phyloP scores from a whole-genome alignment of 1,140 invertebrate species.

The Hyposmocoma kahamanoa region DNA sequence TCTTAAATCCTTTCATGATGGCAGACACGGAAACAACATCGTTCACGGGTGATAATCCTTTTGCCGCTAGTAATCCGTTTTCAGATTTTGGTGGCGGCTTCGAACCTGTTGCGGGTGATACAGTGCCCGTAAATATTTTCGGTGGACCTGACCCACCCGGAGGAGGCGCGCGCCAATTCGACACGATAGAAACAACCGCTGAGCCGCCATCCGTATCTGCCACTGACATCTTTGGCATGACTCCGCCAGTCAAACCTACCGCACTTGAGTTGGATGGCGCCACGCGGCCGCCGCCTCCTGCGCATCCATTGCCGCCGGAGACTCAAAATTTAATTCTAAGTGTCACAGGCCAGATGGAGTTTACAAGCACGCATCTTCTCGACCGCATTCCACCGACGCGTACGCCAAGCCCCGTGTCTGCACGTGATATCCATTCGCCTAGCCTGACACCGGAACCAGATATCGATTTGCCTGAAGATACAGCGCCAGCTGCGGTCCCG shows the following conservation, averaged over 20 bases:
- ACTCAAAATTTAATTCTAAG: slow-evolving; percentile 90
- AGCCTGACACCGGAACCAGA: slow-evolving; percentile 86
- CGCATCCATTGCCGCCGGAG: slow-evolving; percentile 74
- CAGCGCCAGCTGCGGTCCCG: background rate
- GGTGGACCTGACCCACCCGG: slow-evolving; percentile 40
- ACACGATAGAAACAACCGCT: slow-evolving; percentile 20
- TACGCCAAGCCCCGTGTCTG: slow-evolving; percentile 87
- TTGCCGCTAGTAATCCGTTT: slow-evolving; percentile 74
- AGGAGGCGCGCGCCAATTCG: slow-evolving; percentile 45
- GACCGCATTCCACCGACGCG: slow-evolving; percentile 87
- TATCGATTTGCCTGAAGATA: slow-evolving; percentile 23
- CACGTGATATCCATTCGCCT: slow-evolving; percentile 85
- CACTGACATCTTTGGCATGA: slow-evolving; percentile 32
- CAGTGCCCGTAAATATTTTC: slow-evolving; percentile 60
- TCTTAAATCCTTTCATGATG: slow-evolving; percentile 84
- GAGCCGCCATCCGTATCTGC: slow-evolving; percentile 30
- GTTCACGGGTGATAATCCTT: slow-evolving; percentile 76
- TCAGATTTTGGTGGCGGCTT: slow-evolving; percentile 75
- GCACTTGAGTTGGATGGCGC: slow-evolving; percentile 49
- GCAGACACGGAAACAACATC: slow-evolving; percentile 61
- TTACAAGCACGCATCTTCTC: slow-evolving; percentile 87
- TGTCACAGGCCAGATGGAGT: slow-evolving; percentile 91
- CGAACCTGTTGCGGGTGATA: slow-evolving; percentile 67
- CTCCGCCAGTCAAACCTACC: slow-evolving; percentile 39
- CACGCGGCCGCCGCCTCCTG: slow-evolving; percentile 30